These are phyloP conservation scores for Stichopus horrens DNA, from an alignment of 53 echinoderm and acorn worm species.

Conservation along the genomic window DNA sequence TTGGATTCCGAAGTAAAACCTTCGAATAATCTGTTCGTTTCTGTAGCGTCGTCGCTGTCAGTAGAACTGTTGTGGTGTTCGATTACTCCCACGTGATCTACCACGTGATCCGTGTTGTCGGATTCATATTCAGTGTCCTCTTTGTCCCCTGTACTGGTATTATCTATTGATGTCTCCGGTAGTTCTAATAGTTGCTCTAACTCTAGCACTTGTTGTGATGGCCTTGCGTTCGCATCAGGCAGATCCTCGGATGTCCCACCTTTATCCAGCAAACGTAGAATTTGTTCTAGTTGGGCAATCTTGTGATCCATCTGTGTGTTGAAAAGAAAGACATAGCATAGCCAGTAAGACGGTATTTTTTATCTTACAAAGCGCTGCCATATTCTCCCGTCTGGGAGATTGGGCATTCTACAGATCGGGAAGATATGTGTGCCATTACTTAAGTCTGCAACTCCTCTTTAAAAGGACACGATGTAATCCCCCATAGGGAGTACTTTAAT, in stretches of 20 bases:
- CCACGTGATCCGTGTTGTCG: constrained; percentile 54
- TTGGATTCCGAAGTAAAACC: constrained; percentile 37
- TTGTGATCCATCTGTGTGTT: constrained; percentile 78
- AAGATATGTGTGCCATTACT: background rate
- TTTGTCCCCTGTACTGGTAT: constrained; percentile 59
- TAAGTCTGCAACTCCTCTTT: no score
- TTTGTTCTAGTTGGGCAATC: constrained; percentile 81
- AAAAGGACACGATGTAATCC: background rate
- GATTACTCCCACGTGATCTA: constrained; percentile 40
- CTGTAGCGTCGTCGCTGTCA: constrained; percentile 48
- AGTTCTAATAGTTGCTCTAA: constrained; percentile 85
- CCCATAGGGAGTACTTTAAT: no score
- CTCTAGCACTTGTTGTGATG: constrained; percentile 36
- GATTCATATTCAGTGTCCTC: constrained; percentile 39
- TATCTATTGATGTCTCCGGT: constrained; percentile 89
- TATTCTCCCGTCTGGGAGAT: background rate
- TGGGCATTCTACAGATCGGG: background rate
- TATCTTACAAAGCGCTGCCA: background rate
- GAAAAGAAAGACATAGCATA: background rate
- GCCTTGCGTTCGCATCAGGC: constrained; percentile 20
- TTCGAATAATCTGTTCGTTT: constrained; percentile 4
- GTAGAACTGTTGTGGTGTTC: constrained; percentile 29
- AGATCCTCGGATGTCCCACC: constrained; percentile 53
- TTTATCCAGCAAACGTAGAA: constrained; percentile 61
- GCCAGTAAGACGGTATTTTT: background rate